Evolutionary conservation across 2,888 invertebrate species (phyloP), one percentile per base, ranked within the genome.

Genomic region (Isoperla grammatica): DNA sequence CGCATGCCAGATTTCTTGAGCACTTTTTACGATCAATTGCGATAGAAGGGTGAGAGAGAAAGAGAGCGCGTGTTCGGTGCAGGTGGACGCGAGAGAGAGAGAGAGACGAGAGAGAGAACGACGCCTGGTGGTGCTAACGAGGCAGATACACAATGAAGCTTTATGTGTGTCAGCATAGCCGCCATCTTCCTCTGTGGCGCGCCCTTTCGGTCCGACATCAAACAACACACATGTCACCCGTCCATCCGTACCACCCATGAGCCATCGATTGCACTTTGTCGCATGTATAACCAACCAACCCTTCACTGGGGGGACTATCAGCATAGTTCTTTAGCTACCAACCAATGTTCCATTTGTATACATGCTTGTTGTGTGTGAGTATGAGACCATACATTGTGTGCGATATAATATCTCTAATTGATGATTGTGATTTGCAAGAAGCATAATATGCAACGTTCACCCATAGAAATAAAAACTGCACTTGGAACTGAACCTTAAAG

Each of bases 181-280:
- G 50, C 50, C 50, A 50, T 50, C 50, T 50, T 50, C 35, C 13
- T n/a, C n/a, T n/a, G n/a, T n/a, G 48, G 8, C 48, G 48, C 48
- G 48, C 48, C 48, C 48, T 48, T n/a, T 17, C 42, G 13, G 42
- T 15, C 9, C 4, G 42, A 5, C 4, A 15, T 42, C 42, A 15
- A n/a, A 13, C 42, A 6, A 17, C 2, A 15, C 2, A 43, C 43
- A 15, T 19, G 43, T 19, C 13, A 6, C 6, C 43, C 11, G 20
- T 19, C 15, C 43, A 43, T 43, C 43, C 43, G 17, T 17, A 9
- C 43, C n/a, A 20, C 2, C 15, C 2, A n/a, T n/a, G n/a, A n/a
- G n/a, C n/a, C n/a, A 15, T 43, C 17, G 43, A 43, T 20, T 20
- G 20, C 43, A 17, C 43, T 43, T 43, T 20, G 15, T 8, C 20